Conservation (phyloP, 1,140 invertebrate species). For the Eriocheir sinensis region DNA sequence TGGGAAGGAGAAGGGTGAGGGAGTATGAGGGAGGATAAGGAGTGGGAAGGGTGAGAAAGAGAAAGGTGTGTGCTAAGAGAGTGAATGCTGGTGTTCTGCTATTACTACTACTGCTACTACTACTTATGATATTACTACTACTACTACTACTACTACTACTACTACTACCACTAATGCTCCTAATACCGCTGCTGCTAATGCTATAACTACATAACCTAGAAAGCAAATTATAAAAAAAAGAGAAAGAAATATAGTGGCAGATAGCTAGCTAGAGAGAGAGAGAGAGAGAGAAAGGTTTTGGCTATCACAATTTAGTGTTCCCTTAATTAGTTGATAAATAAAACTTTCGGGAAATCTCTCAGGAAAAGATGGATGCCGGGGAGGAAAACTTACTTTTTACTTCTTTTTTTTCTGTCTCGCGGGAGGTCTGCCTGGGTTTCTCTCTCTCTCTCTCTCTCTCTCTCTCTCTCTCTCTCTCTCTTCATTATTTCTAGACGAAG, state of each 20-base stretch:
- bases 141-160: no score
- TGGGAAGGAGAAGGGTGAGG: not conserved
- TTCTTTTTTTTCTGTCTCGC: not conserved
- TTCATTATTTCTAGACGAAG: no score
- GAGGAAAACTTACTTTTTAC: not conserved
- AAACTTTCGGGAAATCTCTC: constrained; percentile 15
- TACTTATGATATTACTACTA: not conserved
- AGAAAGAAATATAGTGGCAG: no score
- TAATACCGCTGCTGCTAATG: no score
- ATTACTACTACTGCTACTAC: constrained; percentile 1
- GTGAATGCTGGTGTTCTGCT: not conserved
- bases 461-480: not conserved
- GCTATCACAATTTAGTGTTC: not conserved
- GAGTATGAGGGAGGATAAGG: not conserved
- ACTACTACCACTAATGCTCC: not conserved
- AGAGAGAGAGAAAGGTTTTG: no score
- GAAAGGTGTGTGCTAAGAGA: no score
- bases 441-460: not conserved
- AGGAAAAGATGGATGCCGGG: not conserved
- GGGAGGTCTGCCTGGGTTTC: not conserved
- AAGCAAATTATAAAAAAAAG: no score
- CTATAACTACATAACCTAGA: no score
- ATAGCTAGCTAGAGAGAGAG: no score
- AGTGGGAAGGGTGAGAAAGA: not conserved
- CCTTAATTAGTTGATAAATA: constrained; percentile 3